Conservation (phyloP, 2,113 vertebrate species). For the Antechinus flavipes region DNA sequence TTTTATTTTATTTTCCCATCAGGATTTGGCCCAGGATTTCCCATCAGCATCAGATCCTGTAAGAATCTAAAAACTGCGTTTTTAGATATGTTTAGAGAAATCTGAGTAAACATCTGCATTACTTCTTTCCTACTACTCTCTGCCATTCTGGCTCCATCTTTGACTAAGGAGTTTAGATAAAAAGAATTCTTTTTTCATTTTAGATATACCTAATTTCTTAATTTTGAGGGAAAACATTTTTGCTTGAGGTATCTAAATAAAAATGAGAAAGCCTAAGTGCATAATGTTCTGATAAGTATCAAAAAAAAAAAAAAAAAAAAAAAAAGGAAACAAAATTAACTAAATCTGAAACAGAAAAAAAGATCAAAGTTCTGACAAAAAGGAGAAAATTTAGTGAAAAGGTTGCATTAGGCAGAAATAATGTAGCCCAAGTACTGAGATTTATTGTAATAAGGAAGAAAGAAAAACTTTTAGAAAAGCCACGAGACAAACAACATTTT, state of each 20-base stretch:
- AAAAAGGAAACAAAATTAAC: constrained; percentile 90
- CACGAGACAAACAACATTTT: not conserved
- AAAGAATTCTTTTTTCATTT: constrained; percentile 86
- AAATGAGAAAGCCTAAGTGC: constrained; percentile 92
- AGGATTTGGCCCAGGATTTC: not conserved
- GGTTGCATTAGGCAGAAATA: not conserved
- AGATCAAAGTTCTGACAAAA: not conserved
- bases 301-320: constrained; percentile 79
- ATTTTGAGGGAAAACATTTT: constrained; percentile 85
- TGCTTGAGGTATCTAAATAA: constrained; percentile 88
- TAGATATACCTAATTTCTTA: constrained; percentile 90
- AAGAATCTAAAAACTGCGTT: not conserved
- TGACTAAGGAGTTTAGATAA: constrained; percentile 81
- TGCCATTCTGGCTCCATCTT: not conserved
- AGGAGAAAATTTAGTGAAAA: not conserved
- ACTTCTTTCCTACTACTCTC: not conserved
- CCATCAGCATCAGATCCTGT: too few species aligned
- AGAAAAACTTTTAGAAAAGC: not conserved
- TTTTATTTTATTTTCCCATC: not conserved
- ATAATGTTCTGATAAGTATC: constrained; percentile 90
- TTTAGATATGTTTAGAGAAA: not conserved
- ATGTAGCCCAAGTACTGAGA: not conserved
- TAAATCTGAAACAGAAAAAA: constrained; percentile 85
- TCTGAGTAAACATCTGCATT: not conserved
- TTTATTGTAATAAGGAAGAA: not conserved